Conservation (phyloP, 2,113 vertebrate species). For the Cyanoramphus novaezelandiae region DNA sequence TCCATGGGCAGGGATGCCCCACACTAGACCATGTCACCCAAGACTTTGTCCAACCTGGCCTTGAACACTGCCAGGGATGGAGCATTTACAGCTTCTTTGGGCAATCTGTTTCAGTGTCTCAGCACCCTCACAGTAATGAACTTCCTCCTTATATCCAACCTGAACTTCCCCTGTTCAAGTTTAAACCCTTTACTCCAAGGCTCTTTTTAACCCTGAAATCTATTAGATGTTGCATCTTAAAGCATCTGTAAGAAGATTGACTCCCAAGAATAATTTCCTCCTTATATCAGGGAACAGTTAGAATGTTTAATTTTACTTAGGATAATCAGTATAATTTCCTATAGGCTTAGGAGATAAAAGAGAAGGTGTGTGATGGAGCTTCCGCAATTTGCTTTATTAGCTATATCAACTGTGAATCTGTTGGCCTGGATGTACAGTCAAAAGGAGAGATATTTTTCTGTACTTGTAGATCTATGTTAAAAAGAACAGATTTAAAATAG, state of each 20-base stretch:
- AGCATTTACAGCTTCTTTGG: background rate
- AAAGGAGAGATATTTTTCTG: background rate
- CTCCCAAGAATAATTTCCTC: background rate
- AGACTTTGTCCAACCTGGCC: background rate
- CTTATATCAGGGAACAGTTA: background rate
- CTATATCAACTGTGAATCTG: background rate
- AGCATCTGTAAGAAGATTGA: background rate
- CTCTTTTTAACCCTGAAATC: background rate
- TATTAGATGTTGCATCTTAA: background rate
- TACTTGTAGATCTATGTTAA: background rate
- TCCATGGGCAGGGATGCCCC: background rate
- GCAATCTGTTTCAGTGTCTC: background rate
- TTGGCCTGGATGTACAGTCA: background rate
- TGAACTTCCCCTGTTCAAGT: background rate
- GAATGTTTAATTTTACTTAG: background rate
- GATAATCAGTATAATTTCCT: constrained; percentile 1
- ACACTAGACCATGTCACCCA: background rate
- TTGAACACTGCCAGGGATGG: background rate
- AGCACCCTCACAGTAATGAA: background rate
- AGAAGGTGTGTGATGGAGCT: background rate
- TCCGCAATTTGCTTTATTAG: constrained; percentile 35
- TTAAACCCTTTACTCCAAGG: background rate
- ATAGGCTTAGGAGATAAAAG: background rate
- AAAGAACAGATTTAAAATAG: constrained; percentile 10
- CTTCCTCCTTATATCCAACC: background rate